phyloP scores from a whole-genome alignment of 2,797 vertebrate genomes.

The Megalops cyprinoides region DNA sequence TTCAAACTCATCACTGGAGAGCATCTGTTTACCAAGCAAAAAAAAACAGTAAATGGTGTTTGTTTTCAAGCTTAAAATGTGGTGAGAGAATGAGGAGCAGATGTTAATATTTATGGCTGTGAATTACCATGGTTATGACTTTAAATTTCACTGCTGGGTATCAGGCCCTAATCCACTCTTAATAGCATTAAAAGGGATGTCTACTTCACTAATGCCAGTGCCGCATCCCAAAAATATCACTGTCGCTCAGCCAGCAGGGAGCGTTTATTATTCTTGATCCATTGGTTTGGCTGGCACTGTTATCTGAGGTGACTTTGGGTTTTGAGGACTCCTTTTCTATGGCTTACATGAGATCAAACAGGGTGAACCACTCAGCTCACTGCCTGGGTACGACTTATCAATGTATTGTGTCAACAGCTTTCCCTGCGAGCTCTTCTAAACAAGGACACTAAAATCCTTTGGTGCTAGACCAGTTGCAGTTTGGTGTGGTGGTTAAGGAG shows the following conservation, averaged over 20 bases:
- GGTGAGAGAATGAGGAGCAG: constrained; percentile 61
- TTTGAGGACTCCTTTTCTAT: not conserved
- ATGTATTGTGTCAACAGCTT: not conserved
- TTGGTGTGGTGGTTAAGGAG: too few species aligned
- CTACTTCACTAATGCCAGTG: not conserved
- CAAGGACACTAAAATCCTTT: too few species aligned
- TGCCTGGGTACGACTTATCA: not conserved
- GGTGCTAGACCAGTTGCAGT: too few species aligned
- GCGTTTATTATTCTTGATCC: not conserved
- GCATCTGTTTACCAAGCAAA: constrained; percentile 69
- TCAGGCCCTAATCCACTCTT: constrained; percentile 27
- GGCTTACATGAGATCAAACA: not conserved
- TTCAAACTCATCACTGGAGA: constrained; percentile 67
- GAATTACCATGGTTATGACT: constrained; percentile 30
- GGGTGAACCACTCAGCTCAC: not conserved
- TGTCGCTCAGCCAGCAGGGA: not conserved
- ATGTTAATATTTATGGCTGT: constrained; percentile 56
- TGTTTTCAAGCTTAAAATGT: constrained; percentile 62
- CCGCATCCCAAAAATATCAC: not conserved
- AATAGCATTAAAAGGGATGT: constrained; percentile 14
- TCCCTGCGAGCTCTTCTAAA: too few species aligned
- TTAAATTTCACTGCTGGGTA: constrained; percentile 17
- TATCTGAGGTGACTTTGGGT: not conserved
- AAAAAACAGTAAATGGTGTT: constrained; percentile 61
- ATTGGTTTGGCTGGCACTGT: not conserved